Evolutionary conservation across 1,140 invertebrate genomes (phyloP).

Genomic region (Leptoteleia sp.): DNA sequence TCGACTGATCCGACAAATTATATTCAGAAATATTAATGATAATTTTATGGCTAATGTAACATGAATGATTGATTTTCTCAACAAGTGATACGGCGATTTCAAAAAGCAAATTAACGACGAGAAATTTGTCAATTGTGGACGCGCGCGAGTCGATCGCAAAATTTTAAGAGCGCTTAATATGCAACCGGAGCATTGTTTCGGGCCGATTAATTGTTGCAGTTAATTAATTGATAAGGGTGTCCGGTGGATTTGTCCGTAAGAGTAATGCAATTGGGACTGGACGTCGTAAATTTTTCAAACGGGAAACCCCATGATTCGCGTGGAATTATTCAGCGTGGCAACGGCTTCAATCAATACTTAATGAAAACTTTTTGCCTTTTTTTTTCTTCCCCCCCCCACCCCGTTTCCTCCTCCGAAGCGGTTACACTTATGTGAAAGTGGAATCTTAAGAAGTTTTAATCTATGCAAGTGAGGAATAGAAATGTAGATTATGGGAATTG

Average conservation of each 20-base stretch:
- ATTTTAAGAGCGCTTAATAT: constrained; percentile 9
- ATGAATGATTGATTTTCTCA: constrained; percentile 50
- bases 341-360: constrained; percentile 43
- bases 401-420: too few relatives aligned
- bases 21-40: constrained; percentile 45
- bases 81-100: constrained; percentile 48
- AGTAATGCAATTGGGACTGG: too few relatives aligned
- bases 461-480: constrained; percentile 44
- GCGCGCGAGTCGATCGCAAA: constrained; percentile 17
- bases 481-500: constrained; percentile 46
- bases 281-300: too few relatives aligned
- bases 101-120: constrained; percentile 47
- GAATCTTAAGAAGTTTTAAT: constrained; percentile 53
- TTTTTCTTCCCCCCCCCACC: constrained; percentile 8
- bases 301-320: constrained; percentile 4
- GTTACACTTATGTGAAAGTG: constrained; percentile 45
- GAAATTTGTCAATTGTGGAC: constrained; percentile 51
- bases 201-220: constrained; percentile 6
- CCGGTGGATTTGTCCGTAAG: too few relatives aligned
- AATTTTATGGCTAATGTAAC: constrained; percentile 56
- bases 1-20: constrained; percentile 42
- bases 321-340: constrained; percentile 14
- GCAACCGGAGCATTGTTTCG: constrained; percentile 14
- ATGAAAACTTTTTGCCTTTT: constrained; percentile 31
- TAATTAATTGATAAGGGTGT: constrained; percentile 12